Conservation (phyloP, 2,113 vertebrate genomes). For the Electrona antarctica region DNA sequence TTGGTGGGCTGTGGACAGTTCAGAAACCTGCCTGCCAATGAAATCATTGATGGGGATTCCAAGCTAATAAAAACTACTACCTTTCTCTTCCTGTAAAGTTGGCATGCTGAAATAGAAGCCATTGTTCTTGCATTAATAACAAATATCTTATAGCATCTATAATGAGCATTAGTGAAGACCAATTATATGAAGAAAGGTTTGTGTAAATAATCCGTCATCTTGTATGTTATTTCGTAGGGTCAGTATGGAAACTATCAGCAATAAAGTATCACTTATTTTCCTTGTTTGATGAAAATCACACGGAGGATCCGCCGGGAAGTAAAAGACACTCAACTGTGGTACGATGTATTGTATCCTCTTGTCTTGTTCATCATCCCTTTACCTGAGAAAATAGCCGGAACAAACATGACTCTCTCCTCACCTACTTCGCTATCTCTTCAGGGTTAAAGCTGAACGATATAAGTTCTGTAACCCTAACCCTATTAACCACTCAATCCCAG, state of each 20-base stretch:
- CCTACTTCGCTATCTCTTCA: constrained; percentile 5
- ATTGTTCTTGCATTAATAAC: too few species aligned
- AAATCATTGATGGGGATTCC: too few species aligned
- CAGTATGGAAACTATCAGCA: constrained; percentile 96
- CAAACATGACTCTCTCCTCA: constrained; percentile 17
- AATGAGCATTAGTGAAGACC: too few species aligned
- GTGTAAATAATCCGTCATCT: background rate
- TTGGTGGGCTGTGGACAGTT: too few species aligned
- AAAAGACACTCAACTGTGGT: constrained; percentile 20
- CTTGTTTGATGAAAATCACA: constrained; percentile 16
- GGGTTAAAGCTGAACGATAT: background rate
- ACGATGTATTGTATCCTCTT: constrained; percentile 24
- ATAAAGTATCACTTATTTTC: constrained; percentile 66
- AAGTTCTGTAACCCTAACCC: too few species aligned
- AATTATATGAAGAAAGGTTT: too few species aligned
- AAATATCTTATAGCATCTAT: too few species aligned
- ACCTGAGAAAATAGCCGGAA: constrained; percentile 17
- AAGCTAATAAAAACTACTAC: too few species aligned
- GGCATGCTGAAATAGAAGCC: too few species aligned
- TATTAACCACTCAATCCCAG: too few species aligned
- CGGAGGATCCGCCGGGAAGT: background rate
- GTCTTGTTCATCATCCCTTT: constrained; percentile 22
- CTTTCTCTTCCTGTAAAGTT: too few species aligned
- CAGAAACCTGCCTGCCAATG: too few species aligned
- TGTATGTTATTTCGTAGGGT: constrained; percentile 77